These are phyloP conservation scores for Drosophila albomicans DNA, from an alignment of 1,140 invertebrate genomes.

Conservation along the genomic window DNA sequence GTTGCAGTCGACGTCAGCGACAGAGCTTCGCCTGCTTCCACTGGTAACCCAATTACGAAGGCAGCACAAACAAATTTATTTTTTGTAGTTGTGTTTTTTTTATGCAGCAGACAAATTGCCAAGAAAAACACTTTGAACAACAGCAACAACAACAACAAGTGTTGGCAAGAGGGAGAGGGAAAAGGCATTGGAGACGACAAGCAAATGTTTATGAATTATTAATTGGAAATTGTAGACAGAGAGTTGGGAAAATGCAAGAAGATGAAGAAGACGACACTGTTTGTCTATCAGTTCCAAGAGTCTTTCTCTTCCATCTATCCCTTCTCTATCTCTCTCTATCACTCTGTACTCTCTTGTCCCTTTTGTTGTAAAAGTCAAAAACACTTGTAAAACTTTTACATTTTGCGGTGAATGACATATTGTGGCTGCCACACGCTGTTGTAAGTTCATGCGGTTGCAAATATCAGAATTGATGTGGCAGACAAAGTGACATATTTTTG, in stretches of 20 bases:
- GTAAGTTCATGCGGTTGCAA: conserved; percentile 31
- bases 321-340: background rate
- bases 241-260: conserved; percentile 8
- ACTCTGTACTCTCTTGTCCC: background rate
- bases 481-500: conserved; percentile 44
- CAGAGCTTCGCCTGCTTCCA: conserved; percentile 26
- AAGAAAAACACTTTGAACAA: conserved; percentile 68
- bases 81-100: conserved; percentile 38
- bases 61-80: conserved; percentile 65
- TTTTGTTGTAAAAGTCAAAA: conserved; percentile 64
- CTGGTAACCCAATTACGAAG: conserved; percentile 71
- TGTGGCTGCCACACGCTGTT: conserved; percentile 12
- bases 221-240: conserved; percentile 70
- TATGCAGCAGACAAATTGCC: conserved; percentile 68
- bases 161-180: conserved; percentile 30
- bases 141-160: conserved; percentile 54
- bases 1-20: conserved; percentile 51
- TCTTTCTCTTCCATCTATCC: background rate
- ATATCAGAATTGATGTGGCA: conserved; percentile 62
- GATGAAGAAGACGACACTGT: conserved; percentile 26
- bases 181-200: conserved; percentile 21
- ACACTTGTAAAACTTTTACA: conserved; percentile 75
- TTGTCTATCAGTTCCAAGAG: conserved; percentile 6
- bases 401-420: conserved; percentile 66
- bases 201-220: conserved; percentile 76